Evolutionary conservation across 2,113 vertebrate genomes (phyloP).

Genomic region (Panurus biarmicus): DNA sequence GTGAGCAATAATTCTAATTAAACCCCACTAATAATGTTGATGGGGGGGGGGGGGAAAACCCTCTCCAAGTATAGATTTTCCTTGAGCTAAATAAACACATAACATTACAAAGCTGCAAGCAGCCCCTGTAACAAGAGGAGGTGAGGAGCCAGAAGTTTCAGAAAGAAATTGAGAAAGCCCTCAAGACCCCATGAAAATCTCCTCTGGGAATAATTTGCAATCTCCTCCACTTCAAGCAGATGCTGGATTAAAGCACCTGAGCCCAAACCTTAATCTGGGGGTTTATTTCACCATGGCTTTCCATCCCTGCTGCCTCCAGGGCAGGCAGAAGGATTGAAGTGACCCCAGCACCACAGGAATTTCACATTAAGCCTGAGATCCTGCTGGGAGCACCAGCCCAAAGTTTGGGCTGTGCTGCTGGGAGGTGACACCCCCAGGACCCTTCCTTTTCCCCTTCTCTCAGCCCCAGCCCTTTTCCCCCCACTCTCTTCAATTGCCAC

Average conservation of each 20-base stretch:
- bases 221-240: neutral
- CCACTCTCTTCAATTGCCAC: neutral
- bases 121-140: neutral
- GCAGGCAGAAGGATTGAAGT: neutral
- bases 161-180: neutral
- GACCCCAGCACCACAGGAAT: neutral
- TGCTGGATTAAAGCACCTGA: neutral
- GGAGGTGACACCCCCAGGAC: neutral
- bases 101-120: neutral
- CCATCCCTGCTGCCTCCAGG: neutral
- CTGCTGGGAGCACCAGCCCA: neutral
- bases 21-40: neutral
- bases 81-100: neutral
- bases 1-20: neutral
- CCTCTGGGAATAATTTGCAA: neutral
- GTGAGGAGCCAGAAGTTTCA: neutral
- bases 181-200: neutral
- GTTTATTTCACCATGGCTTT: neutral
- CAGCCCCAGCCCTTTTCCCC: neutral
- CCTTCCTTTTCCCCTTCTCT: neutral
- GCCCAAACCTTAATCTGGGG: neutral
- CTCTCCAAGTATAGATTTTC: neutral
- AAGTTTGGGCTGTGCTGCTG: neutral
- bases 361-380: neutral
- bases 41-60: rapidly evolving